These are phyloP conservation scores for Sarcophaga bullata DNA, from an alignment of 1,140 invertebrate genomes.

Conservation along the genomic window DNA sequence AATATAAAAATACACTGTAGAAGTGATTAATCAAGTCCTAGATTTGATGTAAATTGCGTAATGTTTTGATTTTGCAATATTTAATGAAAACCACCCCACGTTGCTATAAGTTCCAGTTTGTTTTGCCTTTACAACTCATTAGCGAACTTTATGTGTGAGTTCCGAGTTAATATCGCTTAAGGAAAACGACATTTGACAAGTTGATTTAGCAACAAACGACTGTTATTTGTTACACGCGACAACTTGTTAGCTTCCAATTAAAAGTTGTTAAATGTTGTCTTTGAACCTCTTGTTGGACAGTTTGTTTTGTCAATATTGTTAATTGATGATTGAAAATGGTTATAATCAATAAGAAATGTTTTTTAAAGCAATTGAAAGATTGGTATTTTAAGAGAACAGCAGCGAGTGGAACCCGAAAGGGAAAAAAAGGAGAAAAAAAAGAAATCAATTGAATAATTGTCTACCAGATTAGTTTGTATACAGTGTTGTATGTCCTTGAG, in stretches of 20 bases:
- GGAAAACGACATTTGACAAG: conserved; percentile 22
- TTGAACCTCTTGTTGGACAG: not conserved
- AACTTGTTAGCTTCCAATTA: conserved; percentile 1
- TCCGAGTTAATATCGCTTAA: not conserved
- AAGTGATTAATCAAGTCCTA: too few species aligned
- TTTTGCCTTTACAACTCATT: not conserved
- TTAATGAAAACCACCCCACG: too few species aligned
- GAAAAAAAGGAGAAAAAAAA: too few species aligned
- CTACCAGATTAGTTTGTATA: not conserved
- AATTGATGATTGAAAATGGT: not conserved
- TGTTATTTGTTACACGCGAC: too few species aligned
- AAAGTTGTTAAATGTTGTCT: not conserved
- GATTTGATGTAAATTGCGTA: too few species aligned
- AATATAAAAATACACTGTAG: too few species aligned
- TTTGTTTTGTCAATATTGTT: not conserved
- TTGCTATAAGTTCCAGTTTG: not conserved
- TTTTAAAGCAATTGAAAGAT: not conserved
- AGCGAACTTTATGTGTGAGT: not conserved
- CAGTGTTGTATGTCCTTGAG: conserved; percentile 21
- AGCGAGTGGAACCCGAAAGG: too few species aligned
- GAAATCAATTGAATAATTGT: not conserved
- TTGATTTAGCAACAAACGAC: not conserved
- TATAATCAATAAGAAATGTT: not conserved
- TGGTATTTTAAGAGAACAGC: not conserved
- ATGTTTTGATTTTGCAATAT: too few species aligned